Evolutionary conservation across 2,888 invertebrate species (phyloP), one percentile per base, ranked within the genome.

Genomic region (Fragum fragum): DNA sequence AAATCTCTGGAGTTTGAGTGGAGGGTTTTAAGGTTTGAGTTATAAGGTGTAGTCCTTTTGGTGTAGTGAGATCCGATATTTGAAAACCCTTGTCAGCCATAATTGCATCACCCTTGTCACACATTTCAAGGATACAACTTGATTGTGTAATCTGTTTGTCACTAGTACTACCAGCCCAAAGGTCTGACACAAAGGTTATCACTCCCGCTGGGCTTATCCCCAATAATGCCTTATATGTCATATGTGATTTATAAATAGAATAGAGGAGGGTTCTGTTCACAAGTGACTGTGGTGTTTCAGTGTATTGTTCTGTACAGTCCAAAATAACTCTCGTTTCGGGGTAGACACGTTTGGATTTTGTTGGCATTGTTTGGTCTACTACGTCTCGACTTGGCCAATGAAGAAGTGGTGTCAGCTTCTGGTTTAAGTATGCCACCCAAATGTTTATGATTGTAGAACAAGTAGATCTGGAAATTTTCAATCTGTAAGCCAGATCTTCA

Each of bases 241-340:
- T 83, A 18, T 76, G 76, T 14, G 73, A 68, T 29, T 87, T 88
- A 53, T 85, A 85, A 26, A 69, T 16, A 21, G 76, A 76, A 39
- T 73, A 87, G 57, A 81, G 26, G 36, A 85, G 28, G 18, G 78
- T 71, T 42, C 78, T 77, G 5, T 69, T 55, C 3, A 42, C 14
- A 0, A 83, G 42, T 11, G 83, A 83, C 1, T 73, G 52, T 21
- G 85, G 83, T 32, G 70, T 76, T 42, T 88, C 73, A 42, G 81
- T 84, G 32, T 36, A 76, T 16, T 87, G 21, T 61, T 88, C 86
- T 42, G 87, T 88, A 47, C 88, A 88, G 79, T 88, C 88, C 23
- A 87, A 63, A 21, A 86, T 79, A 0, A 88, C 82, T 26, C 85
- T 39, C 16, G 77, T 77, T 14, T 63, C 69, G 1, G 83, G 81